phyloP scores from a whole-genome alignment of 2,888 invertebrate species.

The Actias luna region DNA sequence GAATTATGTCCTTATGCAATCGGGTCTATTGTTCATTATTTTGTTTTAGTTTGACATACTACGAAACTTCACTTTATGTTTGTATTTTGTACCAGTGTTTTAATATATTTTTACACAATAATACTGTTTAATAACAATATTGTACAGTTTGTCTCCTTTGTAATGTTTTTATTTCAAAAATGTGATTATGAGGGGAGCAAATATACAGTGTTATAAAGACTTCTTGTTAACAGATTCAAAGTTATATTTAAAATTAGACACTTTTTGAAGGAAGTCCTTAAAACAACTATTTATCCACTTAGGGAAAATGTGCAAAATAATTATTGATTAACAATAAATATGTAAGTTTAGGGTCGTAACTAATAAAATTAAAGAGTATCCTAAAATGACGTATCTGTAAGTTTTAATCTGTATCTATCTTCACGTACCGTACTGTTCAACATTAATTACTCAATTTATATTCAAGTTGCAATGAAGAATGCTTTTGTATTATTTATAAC shows the following conservation, averaged over 20 bases:
- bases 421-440: constrained; percentile 64
- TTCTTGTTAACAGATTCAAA: too few relatives aligned
- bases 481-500: constrained; percentile 68
- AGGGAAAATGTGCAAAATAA: background rate
- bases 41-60: background rate
- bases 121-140: too few relatives aligned
- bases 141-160: too few relatives aligned
- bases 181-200: too few relatives aligned
- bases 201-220: too few relatives aligned
- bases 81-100: too few relatives aligned
- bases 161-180: too few relatives aligned
- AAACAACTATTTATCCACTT: background rate
- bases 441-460: constrained; percentile 75
- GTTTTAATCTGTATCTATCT: constrained; percentile 47
- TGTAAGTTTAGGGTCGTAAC: background rate
- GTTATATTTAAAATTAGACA: too few relatives aligned
- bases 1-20: constrained; percentile 13
- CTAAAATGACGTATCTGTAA: constrained; percentile 12
- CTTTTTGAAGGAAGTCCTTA: background rate
- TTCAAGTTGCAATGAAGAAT: constrained; percentile 73
- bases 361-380: background rate
- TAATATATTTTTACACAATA: too few relatives aligned
- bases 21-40: constrained; percentile 20
- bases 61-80: background rate
- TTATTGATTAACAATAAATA: background rate